These are phyloP conservation scores for Keiferia lycopersicella DNA, from an alignment of 2,888 invertebrate genomes.

Conservation along the genomic window DNA sequence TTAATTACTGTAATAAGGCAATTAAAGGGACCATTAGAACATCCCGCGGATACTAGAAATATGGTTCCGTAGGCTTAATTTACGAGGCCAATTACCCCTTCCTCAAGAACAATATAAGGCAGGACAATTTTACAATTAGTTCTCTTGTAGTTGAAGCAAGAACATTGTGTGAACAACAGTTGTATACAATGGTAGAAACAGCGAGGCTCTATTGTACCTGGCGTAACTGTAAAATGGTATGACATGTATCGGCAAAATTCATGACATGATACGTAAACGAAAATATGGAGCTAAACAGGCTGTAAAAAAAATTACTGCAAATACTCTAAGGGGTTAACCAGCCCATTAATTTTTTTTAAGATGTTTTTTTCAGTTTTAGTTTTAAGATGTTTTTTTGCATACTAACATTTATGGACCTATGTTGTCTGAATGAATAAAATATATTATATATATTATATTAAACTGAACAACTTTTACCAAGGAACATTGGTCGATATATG, in stretches of 20 bases:
- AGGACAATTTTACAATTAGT: slow-evolving; percentile 15
- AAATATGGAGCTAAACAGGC: too few species aligned
- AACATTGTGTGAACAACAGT: slow-evolving; percentile 3
- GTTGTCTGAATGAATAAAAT: too few species aligned
- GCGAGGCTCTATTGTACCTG: background rate
- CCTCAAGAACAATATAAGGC: slow-evolving; percentile 5
- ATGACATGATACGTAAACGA: too few species aligned
- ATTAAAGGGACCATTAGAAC: slow-evolving; percentile 52
- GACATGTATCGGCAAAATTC: background rate
- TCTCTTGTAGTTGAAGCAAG: background rate
- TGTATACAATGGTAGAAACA: background rate
- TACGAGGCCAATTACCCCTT: slow-evolving; percentile 41
- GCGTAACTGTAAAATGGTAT: background rate
- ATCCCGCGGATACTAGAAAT: slow-evolving; percentile 53
- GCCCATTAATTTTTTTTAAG: too few species aligned
- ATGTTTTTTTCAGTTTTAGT: too few species aligned
- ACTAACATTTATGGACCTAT: too few species aligned
- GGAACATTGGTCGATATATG: too few species aligned
- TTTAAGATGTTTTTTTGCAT: too few species aligned
- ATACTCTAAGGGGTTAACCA: too few species aligned
- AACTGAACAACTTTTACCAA: too few species aligned
- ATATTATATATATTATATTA: too few species aligned
- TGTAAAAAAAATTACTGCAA: too few species aligned
- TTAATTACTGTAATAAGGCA: slow-evolving; percentile 54
- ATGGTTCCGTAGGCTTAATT: slow-evolving; percentile 44